Evolutionary conservation across 2,113 vertebrate species (phyloP), one percentile per base, ranked within the genome.

Genomic region (Pseudorectes ferrugineus): DNA sequence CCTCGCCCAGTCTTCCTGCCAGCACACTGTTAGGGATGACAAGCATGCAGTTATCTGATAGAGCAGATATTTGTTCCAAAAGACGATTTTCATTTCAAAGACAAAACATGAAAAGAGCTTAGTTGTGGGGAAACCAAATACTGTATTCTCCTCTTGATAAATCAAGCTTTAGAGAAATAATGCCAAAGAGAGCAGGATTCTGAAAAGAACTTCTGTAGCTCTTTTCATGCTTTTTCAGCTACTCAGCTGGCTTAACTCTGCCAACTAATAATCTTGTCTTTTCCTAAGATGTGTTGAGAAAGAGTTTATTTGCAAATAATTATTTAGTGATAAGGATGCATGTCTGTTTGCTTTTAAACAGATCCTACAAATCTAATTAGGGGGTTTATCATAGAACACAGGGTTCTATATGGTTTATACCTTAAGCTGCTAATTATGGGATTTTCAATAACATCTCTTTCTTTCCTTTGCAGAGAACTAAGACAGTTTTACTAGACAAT

Each of bases 21-120:
- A 90, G 92, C 87, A 75, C 93, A 57, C 94, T 84, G 96, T 59
- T 85, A 88, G 95, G 46, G 91, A 87, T 95, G 94, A 96, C 94
- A 97, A 95, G 92, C 85, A 82, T 93, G 90, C 93, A 94, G 92
- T 93, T 97, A 95, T 97, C 93, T 85, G 93, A 97, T 54, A 84
- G 95, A 91, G 84, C 93, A 94, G 90, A 94, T 94, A 96, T 96
- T 95, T 89, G 93, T 93, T 92, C 87, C 93, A 94, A 95, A 93
- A 97, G 94, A 97, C 10, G 57, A 97, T 97, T 97, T 98, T 97
- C 96, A 97, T 98, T 97, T 97, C 97, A 97, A 97, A 98, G 97
- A 94, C 97, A 96, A 96, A 94, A 95, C 94, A 96, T 95, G 94
- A 97, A 96, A 97, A 94, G 95, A 36, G 10, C 92, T 97, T 96